These are phyloP conservation scores for Agrotis ipsilon DNA, from an alignment of 2,888 invertebrate species.

Conservation along the genomic window DNA sequence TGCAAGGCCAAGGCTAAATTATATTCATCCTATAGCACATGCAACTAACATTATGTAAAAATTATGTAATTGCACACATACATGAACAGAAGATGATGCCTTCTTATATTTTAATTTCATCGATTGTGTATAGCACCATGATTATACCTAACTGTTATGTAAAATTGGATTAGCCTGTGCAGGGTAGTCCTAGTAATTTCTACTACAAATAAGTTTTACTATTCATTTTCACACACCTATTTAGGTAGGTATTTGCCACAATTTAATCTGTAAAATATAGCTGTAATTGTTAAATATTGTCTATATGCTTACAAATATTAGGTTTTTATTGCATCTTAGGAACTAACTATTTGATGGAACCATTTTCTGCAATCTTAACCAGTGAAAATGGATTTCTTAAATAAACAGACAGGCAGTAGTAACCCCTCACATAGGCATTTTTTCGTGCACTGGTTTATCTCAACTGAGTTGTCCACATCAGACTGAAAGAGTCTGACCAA, in stretches of 20 bases:
- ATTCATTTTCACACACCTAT: background rate
- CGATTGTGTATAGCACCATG: slow-evolving; percentile 1
- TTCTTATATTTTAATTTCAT: slow-evolving; percentile 15
- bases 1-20: slow-evolving; percentile 56
- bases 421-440: no score
- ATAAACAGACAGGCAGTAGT: background rate
- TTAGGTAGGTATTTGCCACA: background rate
- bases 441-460: background rate
- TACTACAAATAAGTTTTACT: no score
- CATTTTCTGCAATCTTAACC: background rate
- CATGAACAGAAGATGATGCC: background rate
- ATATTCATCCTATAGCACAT: slow-evolving; percentile 45
- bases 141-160: background rate
- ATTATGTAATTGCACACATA: slow-evolving; percentile 13
- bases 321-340: background rate
- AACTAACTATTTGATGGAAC: background rate
- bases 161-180: background rate
- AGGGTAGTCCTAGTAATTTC: no score
- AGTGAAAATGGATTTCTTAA: background rate
- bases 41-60: slow-evolving; percentile 42
- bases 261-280: background rate
- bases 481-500: no score
- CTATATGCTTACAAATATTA: background rate
- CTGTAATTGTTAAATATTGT: no score
- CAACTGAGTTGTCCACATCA: background rate